Evolutionary conservation across 2,888 invertebrate species (phyloP), one percentile per base, ranked within the genome.

Genomic region (Saturnia japonica): DNA sequence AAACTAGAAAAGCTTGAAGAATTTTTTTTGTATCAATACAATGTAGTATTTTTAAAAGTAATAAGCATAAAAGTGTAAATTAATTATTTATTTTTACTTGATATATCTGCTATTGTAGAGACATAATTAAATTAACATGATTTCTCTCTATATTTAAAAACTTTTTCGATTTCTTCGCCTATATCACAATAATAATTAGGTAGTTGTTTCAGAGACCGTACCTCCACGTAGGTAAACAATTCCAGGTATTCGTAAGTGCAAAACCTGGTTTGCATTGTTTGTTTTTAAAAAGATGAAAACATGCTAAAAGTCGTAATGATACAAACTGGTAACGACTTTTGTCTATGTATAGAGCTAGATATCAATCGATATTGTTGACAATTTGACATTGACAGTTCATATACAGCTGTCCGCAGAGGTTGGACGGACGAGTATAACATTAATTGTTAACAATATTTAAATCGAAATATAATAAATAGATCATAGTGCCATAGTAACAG

Each of bases 311-410:
- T 28, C 57, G 2, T 11, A 60, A 28, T 60, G 57, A 60, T 28
- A 28, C 25, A 3, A 40, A 64, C 64, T n/a, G 8, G 57, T 9
- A 64, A 75, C 69, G 70, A 69, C 70, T 68, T 68, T 73, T 74
- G 69, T 75, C 71, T 72, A 74, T 74, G 70, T 3, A 16, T 64
- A 64, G 64, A 64, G 40, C 19, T 64, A 40, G n/a, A 19, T 78
- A 76, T 76, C 75, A 74, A 74, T 71, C 69, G 74, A 76, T 72
- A 74, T 73, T 68, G 64, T 74, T 84, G 84, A 82, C 83, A 76
- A 73, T 85, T 74, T 84, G 84, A 82, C 83, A 76, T 73, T 85
- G 85, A 85, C 86, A 85, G 85, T 85, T 82, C 71, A 75, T 75
- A 77, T 76, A 73, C 75, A 78, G 75, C 77, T 72, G 72, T 74